Conservation (phyloP, 2,113 vertebrate species). For the Caretta caretta region DNA sequence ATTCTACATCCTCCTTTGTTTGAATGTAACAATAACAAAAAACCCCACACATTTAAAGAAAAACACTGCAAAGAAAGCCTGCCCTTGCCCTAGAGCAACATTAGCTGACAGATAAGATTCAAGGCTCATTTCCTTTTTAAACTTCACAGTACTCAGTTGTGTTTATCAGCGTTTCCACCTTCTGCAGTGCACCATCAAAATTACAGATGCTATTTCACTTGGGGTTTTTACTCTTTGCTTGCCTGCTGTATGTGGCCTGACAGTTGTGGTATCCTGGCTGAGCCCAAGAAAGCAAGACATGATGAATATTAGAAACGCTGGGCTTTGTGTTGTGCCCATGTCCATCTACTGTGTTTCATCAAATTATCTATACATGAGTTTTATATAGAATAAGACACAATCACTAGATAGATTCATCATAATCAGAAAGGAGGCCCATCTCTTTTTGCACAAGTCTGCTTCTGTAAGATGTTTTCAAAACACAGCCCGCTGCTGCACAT, state of each 20-base stretch:
- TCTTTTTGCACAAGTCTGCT: background rate
- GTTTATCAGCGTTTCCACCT: conserved; percentile 22
- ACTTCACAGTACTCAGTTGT: conserved; percentile 37
- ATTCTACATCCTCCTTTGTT: conserved; percentile 47
- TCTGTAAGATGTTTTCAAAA: background rate
- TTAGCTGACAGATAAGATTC: conserved; percentile 65
- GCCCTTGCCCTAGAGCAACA: conserved; percentile 23
- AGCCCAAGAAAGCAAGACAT: background rate
- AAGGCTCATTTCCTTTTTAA: conserved; percentile 62
- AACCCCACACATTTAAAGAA: conserved; percentile 51
- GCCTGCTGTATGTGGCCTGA: background rate
- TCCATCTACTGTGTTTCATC: background rate
- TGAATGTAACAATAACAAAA: conserved; percentile 49
- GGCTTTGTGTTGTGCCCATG: background rate
- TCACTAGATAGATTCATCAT: background rate
- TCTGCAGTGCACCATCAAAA: conserved; percentile 29
- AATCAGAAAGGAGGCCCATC: background rate
- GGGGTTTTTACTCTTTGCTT: background rate
- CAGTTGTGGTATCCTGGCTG: background rate
- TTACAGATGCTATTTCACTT: conserved; percentile 8
- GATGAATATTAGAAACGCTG: background rate
- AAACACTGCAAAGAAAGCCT: conserved; percentile 28
- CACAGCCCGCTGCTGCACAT: background rate
- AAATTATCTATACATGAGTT: background rate
- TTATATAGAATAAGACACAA: background rate